A percentile compares a stretch with the other conserved stretches of the same genome.
Evolutionary conservation across 1,140 invertebrate genomes (phyloP).

Genomic region (Calephelis nemesis): DNA sequence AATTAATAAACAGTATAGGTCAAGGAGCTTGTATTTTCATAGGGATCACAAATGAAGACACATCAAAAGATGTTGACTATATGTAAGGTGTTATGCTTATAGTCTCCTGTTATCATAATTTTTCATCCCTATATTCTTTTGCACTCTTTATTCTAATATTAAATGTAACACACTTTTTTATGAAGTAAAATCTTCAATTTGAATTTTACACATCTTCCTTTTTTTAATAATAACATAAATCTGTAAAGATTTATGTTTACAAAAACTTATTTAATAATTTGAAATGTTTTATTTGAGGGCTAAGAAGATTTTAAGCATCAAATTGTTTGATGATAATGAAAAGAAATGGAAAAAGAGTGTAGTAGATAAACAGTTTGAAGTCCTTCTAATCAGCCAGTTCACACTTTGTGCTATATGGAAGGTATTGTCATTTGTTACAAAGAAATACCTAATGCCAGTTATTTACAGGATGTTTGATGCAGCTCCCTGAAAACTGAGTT

Average conservation of each 20-base stretch:
- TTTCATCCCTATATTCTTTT: too few relatives aligned
- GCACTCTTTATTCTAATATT: too few relatives aligned
- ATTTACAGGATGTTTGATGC: too few relatives aligned
- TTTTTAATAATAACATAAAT: too few relatives aligned
- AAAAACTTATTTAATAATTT: too few relatives aligned
- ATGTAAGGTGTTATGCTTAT: slow-evolving; percentile 82
- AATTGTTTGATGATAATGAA: slow-evolving; percentile 89
- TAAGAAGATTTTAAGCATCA: slow-evolving; percentile 58
- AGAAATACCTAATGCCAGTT: too few relatives aligned
- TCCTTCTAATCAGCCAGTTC: slow-evolving; percentile 91
- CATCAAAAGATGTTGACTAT: slow-evolving; percentile 89
- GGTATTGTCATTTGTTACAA: slow-evolving; percentile 59
- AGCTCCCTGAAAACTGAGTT: background rate
- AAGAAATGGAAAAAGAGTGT: slow-evolving; percentile 91
- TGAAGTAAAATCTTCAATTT: too few relatives aligned
- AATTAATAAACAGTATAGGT: slow-evolving; percentile 90
- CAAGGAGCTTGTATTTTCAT: slow-evolving; percentile 92
- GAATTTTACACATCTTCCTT: too few relatives aligned
- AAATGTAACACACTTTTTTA: too few relatives aligned
- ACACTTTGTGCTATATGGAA: slow-evolving; percentile 92
- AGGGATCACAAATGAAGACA: slow-evolving; percentile 90
- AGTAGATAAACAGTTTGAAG: slow-evolving; percentile 86
- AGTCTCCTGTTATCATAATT: background rate
- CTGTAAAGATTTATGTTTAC: too few relatives aligned
- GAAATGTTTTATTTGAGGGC: slow-evolving; percentile 21